These are phyloP conservation scores for Bombyx mori DNA, from an alignment of 1,140 invertebrate species.

Conservation along the genomic window ASM3026992v2 NC_085121.1:16815001-16815500, in stretches of 20 bases:
- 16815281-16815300: not conserved
- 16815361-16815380: not conserved
- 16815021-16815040: too few species aligned
- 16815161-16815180: not conserved
- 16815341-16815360: not conserved
- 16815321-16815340: not conserved
- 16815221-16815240: too few species aligned
- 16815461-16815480: too few species aligned
- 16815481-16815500: too few species aligned
- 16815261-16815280: too few species aligned
- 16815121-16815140: slow-evolving; percentile 21
- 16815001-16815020: too few species aligned
- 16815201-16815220: not conserved
- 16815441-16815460: too few species aligned
- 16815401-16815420: not conserved
- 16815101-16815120: slow-evolving; percentile 16
- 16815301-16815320: not conserved
- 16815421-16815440: too few species aligned
- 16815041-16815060: not conserved
- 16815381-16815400: too few species aligned
- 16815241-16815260: too few species aligned
- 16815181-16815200: not conserved
- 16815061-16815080: not conserved
- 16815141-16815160: slow-evolving; percentile 10
- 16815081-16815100: slow-evolving; percentile 2